Percentiles rank a stretch among this genome's conserved stretches.
Conservation (phyloP, 2,888 invertebrate genomes). For the Perizoma flavofasciatum region DNA sequence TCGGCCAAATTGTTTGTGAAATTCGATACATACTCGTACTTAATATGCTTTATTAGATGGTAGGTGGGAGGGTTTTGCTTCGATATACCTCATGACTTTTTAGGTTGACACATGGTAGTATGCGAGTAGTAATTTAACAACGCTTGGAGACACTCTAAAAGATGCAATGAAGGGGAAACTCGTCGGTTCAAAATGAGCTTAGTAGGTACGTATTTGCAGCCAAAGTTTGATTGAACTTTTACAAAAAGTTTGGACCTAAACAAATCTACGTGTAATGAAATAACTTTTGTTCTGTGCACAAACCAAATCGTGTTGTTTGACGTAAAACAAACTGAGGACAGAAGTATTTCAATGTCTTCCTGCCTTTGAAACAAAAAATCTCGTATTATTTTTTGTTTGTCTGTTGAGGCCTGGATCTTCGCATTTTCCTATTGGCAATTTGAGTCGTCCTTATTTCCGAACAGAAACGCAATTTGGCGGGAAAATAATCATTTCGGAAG, state of each 20-base stretch:
- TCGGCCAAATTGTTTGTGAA: slow-evolving; percentile 12
- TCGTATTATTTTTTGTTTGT: slow-evolving; percentile 57
- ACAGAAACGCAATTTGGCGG: slow-evolving; percentile 54
- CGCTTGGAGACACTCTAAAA: neutral
- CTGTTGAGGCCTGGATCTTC: slow-evolving; percentile 47
- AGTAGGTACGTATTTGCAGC: too few species aligned
- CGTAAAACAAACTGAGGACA: slow-evolving; percentile 37
- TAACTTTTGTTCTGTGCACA: slow-evolving; percentile 12
- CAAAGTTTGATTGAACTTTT: neutral
- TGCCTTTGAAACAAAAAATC: slow-evolving; percentile 41
- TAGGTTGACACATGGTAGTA: too few species aligned
- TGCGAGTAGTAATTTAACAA: too few species aligned
- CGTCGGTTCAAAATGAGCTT: neutral
- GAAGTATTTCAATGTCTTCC: slow-evolving; percentile 51
- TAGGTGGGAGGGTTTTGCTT: too few species aligned
- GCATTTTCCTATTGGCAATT: slow-evolving; percentile 52
- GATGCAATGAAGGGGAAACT: neutral
- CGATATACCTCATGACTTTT: too few species aligned
- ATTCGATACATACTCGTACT: slow-evolving; percentile 1
- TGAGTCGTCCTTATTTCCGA: slow-evolving; percentile 58
- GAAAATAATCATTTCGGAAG: slow-evolving; percentile 59
- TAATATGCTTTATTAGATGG: too few species aligned
- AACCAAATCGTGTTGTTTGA: slow-evolving; percentile 28
- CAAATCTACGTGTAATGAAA: slow-evolving; percentile 13
- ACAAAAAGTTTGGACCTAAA: neutral